Percentiles rank a stretch among this genome's conserved stretches.
Conservation (phyloP, 2,113 vertebrate species). For the Hylia prasina region DNA sequence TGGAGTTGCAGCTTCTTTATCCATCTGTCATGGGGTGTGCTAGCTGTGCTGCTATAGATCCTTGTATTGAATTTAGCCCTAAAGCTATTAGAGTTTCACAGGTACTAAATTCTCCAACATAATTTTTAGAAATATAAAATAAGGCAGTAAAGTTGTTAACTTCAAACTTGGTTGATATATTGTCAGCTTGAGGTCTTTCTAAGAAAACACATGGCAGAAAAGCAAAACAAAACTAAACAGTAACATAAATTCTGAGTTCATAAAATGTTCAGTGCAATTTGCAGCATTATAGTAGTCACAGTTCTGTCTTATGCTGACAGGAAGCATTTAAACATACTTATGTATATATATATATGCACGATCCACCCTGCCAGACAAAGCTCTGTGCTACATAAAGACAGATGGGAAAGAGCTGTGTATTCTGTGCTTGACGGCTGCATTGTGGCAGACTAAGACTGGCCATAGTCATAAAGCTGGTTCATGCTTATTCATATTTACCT, state of each 20-base stretch:
- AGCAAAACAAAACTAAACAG: conserved; percentile 39
- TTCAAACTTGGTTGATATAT: conserved; percentile 12
- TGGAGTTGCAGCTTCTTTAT: not conserved
- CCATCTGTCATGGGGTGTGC: not conserved
- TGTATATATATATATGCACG: not conserved
- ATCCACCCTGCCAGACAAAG: not conserved
- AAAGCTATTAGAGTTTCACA: conserved; percentile 21
- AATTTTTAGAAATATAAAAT: conserved; percentile 47
- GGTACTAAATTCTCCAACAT: conserved; percentile 26
- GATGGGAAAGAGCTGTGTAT: not conserved
- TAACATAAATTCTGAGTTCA: conserved; percentile 42
- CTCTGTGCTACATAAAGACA: not conserved
- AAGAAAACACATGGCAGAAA: conserved; percentile 27
- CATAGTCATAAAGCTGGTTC: not conserved
- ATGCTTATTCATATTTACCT: not conserved
- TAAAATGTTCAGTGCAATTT: conserved; percentile 23
- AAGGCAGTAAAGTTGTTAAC: conserved; percentile 42
- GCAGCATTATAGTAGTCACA: not conserved
- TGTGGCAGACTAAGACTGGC: not conserved
- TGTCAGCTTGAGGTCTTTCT: conserved; percentile 19
- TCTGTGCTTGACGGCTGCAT: not conserved
- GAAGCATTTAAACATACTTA: conserved; percentile 4
- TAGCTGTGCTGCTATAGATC: not conserved
- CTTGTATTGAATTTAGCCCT: not conserved
- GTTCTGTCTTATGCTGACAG: not conserved